Conservation (phyloP, 23 tunicate genomes). For the Trididemnum clinides region DNA sequence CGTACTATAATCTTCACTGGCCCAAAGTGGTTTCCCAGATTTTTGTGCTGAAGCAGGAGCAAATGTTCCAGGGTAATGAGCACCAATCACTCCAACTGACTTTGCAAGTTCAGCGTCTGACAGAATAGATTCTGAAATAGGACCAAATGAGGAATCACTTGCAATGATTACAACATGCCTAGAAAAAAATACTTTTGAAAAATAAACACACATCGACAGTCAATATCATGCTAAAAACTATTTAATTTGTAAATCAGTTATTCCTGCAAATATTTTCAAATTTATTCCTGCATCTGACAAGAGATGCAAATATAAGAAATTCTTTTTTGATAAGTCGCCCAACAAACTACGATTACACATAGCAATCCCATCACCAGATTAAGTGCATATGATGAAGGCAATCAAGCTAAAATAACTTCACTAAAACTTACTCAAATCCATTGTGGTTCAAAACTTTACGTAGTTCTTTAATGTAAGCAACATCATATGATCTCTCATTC, state of each 20-base stretch:
- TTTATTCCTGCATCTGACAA: too few species aligned
- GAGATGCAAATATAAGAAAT: neutral
- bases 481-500: conserved; percentile 88
- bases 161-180: conserved; percentile 69
- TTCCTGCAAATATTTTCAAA: too few species aligned
- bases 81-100: conserved; percentile 67
- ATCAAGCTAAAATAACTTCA: neutral
- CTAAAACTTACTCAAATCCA: conserved; percentile 42
- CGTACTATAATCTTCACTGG: conserved; percentile 96
- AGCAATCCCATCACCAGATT: too few species aligned
- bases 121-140: conserved; percentile 47
- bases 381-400: too few species aligned
- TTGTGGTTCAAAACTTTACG: conserved; percentile 45
- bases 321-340: too few species aligned
- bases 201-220: too few species aligned
- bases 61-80: conserved; percentile 89
- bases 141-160: conserved; percentile 38
- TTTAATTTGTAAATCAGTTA: too few species aligned
- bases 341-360: too few species aligned
- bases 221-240: too few species aligned
- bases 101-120: conserved; percentile 56
- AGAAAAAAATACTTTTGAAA: neutral
- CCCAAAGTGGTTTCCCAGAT: conserved; percentile 78
- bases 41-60: conserved; percentile 26
- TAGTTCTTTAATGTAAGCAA: conserved; percentile 70